phyloP scores from a whole-genome alignment of 2,797 vertebrate species.

The Rhadinocentrus ornatus region DNA sequence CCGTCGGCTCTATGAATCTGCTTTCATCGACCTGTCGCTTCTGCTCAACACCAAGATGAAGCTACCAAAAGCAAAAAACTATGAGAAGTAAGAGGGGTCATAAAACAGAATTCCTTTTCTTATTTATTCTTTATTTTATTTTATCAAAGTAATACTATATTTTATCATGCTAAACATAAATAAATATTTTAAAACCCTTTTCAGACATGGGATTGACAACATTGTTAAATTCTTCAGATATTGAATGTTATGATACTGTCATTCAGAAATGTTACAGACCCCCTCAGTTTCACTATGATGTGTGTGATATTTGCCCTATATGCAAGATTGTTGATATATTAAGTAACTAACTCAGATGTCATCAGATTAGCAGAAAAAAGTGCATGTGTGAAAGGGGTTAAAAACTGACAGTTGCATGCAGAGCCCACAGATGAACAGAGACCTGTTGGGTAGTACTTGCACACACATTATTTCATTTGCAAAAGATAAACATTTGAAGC shows the following conservation, averaged over 20 bases:
- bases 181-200: not conserved
- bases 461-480: not conserved
- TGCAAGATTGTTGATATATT: not conserved
- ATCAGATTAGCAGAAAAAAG: not conserved
- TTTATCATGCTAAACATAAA: no score
- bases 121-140: not conserved
- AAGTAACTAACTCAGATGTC: not conserved
- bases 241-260: not conserved
- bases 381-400: not conserved
- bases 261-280: not conserved
- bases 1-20: slow-evolving; percentile 84
- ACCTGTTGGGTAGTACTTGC: not conserved
- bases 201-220: not conserved
- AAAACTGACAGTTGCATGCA: not conserved
- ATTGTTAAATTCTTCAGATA: not conserved
- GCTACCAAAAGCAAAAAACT: slow-evolving; percentile 68
- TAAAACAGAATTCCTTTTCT: not conserved
- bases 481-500: slow-evolving; percentile 4
- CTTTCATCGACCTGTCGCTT: slow-evolving; percentile 85
- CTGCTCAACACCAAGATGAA: slow-evolving; percentile 87
- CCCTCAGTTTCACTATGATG: not conserved
- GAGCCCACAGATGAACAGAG: not conserved
- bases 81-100: slow-evolving; percentile 71
- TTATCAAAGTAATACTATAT: not conserved
- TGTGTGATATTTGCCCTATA: not conserved